Base-by-base conservation (phyloP, 2,113 vertebrate genomes). In the Azemiops feae region DNA sequence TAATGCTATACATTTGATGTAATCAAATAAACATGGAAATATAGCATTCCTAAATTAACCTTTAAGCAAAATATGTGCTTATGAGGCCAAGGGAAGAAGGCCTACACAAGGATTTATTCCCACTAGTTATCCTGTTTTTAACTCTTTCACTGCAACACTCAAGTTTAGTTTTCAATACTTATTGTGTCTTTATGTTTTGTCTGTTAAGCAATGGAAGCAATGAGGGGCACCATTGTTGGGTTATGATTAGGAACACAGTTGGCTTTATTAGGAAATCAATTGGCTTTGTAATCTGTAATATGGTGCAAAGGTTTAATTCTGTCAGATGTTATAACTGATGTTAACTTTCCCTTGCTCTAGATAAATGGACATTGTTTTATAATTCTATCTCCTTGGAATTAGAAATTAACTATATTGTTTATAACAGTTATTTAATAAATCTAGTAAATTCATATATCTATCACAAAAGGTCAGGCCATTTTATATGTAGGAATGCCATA, bases 371-470 rank as follows among this genome's bases (percentile, higher is more conserved):
- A 47, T 47, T 45, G 43, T 87, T 60, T 87, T 86, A 47, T 64
- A 11, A 14, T 92, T 52, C 85, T 90, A 22, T 55, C 88, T 95
- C 52, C 45, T 90, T 58, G 34, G 18, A 91, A 34, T 50, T 91
- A 16, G 52, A 39, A 64, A 90, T 90, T 86, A 25, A 54, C 30
- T 25, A 39, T 69, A 85, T 54, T 91, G 69, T 87, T 16, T 94
- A 88, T 47, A 43, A 25, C 1, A 4, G 18, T 89, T 86, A 93
- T 92, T 94, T 90, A 92, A 22, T 87, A 3, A 7, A 69, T 95
- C 87, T 91, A 89, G 69, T 92, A 89, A 91, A 95, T 94, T 74
- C 88, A 90, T 92, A n/a, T 94, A 95, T 88, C 50, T 90, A 50
- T 89, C 86, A 1, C n/a, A 69, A 85, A 30, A 94, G 45, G 92